These are phyloP conservation scores for Prolemur simus DNA, from an alignment of 2,113 vertebrate genomes.

Conservation along the genomic window DNA sequence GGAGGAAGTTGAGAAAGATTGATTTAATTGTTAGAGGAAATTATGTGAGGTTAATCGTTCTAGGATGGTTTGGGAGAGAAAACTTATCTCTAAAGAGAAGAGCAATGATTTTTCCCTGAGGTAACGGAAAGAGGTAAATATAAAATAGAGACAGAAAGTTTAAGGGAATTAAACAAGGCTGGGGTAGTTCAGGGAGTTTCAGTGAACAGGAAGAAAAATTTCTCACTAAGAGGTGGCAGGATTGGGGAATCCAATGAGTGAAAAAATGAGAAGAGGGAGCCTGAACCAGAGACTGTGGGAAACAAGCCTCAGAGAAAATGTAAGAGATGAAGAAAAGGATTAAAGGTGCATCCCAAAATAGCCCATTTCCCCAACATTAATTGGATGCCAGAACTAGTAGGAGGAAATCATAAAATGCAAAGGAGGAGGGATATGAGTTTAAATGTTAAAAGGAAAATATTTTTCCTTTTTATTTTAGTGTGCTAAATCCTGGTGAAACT, in stretches of 20 bases:
- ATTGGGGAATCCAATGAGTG: neutral
- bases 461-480: neutral
- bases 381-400: neutral
- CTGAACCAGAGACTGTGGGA: neutral
- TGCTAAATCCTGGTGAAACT: neutral
- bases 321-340: neutral
- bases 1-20: neutral
- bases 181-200: neutral
- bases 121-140: neutral
- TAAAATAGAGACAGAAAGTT: neutral
- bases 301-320: neutral
- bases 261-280: neutral
- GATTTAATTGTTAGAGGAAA: neutral
- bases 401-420: neutral
- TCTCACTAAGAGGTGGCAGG: neutral
- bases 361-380: neutral
- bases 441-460: neutral
- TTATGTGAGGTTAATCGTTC: neutral
- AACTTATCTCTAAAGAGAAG: conserved; percentile 5
- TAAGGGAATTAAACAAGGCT: neutral
- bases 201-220: neutral
- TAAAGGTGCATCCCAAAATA: neutral
- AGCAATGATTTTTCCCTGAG: neutral
- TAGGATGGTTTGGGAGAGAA: conserved; percentile 6
- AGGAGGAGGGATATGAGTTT: neutral